These are phyloP conservation scores for Semaprochilodus insignis DNA, from an alignment of 2,797 vertebrate species.

Conservation along the genomic window DNA sequence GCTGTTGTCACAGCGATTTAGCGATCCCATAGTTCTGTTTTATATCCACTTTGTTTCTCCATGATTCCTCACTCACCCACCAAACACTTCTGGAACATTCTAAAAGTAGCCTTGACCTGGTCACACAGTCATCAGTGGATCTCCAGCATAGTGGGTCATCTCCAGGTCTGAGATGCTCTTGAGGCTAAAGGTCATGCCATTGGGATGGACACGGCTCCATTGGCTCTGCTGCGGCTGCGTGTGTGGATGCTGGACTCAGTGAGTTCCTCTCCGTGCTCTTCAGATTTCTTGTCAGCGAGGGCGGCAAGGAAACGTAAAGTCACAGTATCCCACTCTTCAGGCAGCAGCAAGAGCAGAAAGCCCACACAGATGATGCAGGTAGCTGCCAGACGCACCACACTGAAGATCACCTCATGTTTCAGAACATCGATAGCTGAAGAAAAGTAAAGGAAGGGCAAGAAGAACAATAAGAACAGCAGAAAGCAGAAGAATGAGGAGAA, in stretches of 20 bases:
- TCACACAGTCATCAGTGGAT: not conserved
- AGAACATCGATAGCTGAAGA: constrained; percentile 90
- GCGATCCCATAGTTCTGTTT: not conserved
- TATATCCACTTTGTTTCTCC: not conserved
- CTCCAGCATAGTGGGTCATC: not conserved
- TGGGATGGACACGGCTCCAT: constrained; percentile 92
- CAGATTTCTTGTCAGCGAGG: constrained; percentile 94
- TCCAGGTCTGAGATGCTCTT: not conserved
- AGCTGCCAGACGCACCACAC: constrained; percentile 92
- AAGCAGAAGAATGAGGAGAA: constrained; percentile 30
- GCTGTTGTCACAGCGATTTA: constrained; percentile 12
- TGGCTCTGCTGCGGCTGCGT: constrained; percentile 90
- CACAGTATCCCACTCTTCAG: constrained; percentile 97
- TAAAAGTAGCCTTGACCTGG: constrained; percentile 23
- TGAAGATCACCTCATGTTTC: constrained; percentile 98
- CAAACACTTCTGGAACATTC: not conserved
- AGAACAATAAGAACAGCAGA: constrained; percentile 20
- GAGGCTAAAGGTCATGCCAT: constrained; percentile 81
- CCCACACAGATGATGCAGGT: constrained; percentile 96
- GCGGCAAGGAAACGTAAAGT: constrained; percentile 92
- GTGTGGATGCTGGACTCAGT: constrained; percentile 88
- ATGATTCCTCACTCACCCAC: not conserved
- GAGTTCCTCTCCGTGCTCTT: constrained; percentile 90
- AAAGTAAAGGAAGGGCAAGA: constrained; percentile 13
- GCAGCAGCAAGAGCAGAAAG: constrained; percentile 94